Percentiles rank a stretch among this genome's conserved stretches.
phyloP scores from a whole-genome alignment of 2,888 invertebrate species.

The Crocallis elinguaria region DNA sequence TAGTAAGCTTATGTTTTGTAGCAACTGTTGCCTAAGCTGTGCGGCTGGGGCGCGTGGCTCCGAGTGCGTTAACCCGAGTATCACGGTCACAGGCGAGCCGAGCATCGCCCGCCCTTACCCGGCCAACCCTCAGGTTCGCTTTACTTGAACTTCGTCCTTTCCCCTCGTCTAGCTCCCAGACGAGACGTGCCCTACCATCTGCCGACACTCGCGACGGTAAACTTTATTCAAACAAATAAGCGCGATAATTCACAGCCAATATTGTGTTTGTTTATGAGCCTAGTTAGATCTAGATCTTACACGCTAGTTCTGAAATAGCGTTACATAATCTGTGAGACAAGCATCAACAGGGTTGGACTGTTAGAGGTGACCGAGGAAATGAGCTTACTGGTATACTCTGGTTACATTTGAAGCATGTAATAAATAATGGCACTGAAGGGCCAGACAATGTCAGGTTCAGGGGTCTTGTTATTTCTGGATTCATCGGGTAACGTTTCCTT shows the following conservation, averaged over 20 bases:
- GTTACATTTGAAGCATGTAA: neutral
- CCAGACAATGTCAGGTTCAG: neutral
- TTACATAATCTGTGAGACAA: neutral
- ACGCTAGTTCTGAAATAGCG: neutral
- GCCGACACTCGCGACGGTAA: constrained; percentile 32
- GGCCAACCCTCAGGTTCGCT: constrained; percentile 55
- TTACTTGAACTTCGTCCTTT: constrained; percentile 61
- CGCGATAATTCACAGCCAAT: constrained; percentile 6
- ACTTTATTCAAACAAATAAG: constrained; percentile 24
- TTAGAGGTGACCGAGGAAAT: no score
- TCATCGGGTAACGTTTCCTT: neutral
- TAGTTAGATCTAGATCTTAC: neutral
- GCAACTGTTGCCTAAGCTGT: constrained; percentile 25
- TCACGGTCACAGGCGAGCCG: constrained; percentile 46
- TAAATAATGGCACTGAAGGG: neutral
- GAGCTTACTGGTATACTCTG: no score
- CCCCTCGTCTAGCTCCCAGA: constrained; percentile 52
- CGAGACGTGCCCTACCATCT: constrained; percentile 43
- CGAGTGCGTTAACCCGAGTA: constrained; percentile 52
- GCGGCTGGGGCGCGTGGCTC: constrained; percentile 38
- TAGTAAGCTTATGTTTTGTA: constrained; percentile 19
- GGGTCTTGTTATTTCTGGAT: neutral
- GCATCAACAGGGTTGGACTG: no score
- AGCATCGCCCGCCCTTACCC: constrained; percentile 51
- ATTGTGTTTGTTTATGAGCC: neutral